Percentiles rank a stretch among this genome's conserved stretches.
phyloP scores from a whole-genome alignment of 1,140 invertebrate genomes.

The Chlorops oryzae region DNA sequence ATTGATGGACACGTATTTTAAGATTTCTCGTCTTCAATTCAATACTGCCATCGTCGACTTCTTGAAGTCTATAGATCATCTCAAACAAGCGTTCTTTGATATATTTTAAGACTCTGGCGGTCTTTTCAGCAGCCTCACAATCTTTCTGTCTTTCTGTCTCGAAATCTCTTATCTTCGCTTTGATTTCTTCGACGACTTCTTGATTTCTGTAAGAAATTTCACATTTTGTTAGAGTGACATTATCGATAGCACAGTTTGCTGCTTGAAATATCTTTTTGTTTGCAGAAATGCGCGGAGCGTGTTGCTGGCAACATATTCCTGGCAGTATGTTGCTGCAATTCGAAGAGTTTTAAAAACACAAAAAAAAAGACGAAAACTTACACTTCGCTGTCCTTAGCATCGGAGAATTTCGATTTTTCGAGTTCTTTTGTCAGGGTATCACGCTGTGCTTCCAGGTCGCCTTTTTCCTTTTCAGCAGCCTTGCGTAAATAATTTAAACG shows the following conservation, averaged over 20 bases:
- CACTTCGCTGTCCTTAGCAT: constrained; percentile 72
- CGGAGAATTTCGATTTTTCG: constrained; percentile 70
- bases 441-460: constrained; percentile 60
- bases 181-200: constrained; percentile 58
- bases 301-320: too few species aligned
- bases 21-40: constrained; percentile 28
- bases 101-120: constrained; percentile 50
- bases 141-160: constrained; percentile 48
- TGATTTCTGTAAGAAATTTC: constrained; percentile 52
- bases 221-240: too few species aligned
- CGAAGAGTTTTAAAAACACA: too few species aligned
- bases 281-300: too few species aligned
- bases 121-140: constrained; percentile 46
- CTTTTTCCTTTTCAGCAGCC: constrained; percentile 66
- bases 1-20: constrained; percentile 28
- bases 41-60: constrained; percentile 42
- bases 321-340: neutral
- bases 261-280: too few species aligned
- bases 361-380: too few species aligned
- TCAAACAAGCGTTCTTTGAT: constrained; percentile 49
- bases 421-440: constrained; percentile 62
- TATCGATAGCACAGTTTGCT: too few species aligned
- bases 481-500: constrained; percentile 59
- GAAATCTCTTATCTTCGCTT: constrained; percentile 53
- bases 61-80: constrained; percentile 46